Conservation (phyloP, 2,797 vertebrate species). For the Myiothlypis coronata region DNA sequence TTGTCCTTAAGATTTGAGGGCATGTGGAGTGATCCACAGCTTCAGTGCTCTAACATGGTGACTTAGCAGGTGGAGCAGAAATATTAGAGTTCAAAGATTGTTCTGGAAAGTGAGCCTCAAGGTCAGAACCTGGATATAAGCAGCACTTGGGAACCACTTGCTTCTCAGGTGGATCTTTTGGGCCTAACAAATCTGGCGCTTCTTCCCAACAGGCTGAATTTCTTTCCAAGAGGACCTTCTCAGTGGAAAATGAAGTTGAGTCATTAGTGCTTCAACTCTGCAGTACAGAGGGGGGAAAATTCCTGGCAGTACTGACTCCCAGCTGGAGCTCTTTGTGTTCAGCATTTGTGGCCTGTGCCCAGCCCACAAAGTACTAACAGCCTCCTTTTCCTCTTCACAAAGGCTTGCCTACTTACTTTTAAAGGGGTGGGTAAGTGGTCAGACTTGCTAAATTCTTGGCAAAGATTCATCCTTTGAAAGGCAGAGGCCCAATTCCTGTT, state of each 20-base stretch:
- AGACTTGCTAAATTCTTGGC: background rate
- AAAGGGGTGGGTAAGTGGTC: background rate
- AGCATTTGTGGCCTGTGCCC: background rate
- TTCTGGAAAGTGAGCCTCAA: background rate
- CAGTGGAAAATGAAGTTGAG: background rate
- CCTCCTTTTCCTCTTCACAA: background rate
- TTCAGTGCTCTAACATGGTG: background rate
- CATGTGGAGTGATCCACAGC: background rate
- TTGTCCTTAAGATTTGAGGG: background rate
- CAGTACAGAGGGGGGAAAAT: background rate
- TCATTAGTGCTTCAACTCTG: background rate
- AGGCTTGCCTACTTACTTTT: background rate
- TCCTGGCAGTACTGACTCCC: background rate
- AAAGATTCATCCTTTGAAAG: background rate
- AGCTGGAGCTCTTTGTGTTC: conserved; percentile 1
- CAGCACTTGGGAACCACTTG: background rate
- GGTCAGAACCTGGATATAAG: background rate
- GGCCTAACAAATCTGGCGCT: background rate
- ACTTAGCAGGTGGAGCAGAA: background rate
- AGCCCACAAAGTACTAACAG: background rate
- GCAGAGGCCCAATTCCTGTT: background rate
- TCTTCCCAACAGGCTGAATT: background rate
- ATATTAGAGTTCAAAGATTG: background rate
- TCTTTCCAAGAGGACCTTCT: background rate
- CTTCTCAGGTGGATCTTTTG: background rate